Evolutionary conservation across 2,888 invertebrate genomes (phyloP).

Genomic region (Gandaritis pyraliata): DNA sequence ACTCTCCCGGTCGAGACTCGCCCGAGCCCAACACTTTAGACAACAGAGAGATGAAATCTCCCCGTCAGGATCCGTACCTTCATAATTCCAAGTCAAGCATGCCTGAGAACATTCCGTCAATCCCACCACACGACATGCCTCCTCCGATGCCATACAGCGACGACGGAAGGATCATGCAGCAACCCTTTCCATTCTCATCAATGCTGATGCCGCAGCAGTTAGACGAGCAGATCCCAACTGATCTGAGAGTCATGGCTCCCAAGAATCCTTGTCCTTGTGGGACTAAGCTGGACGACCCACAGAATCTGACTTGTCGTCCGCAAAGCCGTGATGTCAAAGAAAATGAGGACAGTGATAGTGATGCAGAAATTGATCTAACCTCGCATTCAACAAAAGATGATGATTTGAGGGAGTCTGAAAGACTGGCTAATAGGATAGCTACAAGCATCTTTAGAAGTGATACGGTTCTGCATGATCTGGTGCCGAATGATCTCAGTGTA

Average conservation of each 20-base stretch:
- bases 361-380: constrained; percentile 80
- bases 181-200: constrained; percentile 67
- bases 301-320: constrained; percentile 71
- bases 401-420: constrained; percentile 73
- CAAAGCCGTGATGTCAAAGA: constrained; percentile 58
- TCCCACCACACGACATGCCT: constrained; percentile 59
- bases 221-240: constrained; percentile 73
- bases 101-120: constrained; percentile 55
- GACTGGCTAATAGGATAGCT: constrained; percentile 74
- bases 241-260: constrained; percentile 68
- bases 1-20: constrained; percentile 64
- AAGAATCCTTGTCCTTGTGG: constrained; percentile 69
- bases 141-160: constrained; percentile 65
- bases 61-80: constrained; percentile 68
- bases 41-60: constrained; percentile 67
- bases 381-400: constrained; percentile 80
- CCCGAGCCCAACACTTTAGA: constrained; percentile 66
- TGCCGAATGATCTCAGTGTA: constrained; percentile 80
- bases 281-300: constrained; percentile 64
- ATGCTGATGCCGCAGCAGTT: constrained; percentile 68
- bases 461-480: constrained; percentile 74
- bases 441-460: constrained; percentile 77
- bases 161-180: constrained; percentile 69
- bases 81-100: constrained; percentile 61
- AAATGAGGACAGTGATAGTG: constrained; percentile 75